Evolutionary conservation across 1,140 invertebrate species (phyloP).

Genomic region (Cecropterus lyciades): DNA sequence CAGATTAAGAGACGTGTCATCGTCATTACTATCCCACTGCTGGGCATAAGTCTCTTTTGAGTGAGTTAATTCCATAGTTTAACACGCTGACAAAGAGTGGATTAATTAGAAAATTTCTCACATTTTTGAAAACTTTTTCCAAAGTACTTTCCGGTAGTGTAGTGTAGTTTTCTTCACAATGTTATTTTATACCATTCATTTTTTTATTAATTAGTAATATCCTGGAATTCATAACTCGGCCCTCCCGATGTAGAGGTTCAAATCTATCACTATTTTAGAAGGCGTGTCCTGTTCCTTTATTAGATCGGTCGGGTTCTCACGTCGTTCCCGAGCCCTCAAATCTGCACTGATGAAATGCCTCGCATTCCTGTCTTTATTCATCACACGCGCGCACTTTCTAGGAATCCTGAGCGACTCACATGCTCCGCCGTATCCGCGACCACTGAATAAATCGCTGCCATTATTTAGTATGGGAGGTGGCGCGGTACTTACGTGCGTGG

Average conservation of each 20-base stretch:
- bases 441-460: constrained; percentile 71
- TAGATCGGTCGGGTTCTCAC: constrained; percentile 64
- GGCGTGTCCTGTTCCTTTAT: constrained; percentile 63
- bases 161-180: no score
- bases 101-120: no score
- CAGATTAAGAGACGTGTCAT: constrained; percentile 12
- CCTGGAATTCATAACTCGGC: no score
- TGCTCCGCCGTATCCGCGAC: constrained; percentile 66
- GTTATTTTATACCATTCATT: no score
- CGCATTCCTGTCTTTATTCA: constrained; percentile 75
- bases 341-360: constrained; percentile 78
- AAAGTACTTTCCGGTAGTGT: no score
- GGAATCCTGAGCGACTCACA: constrained; percentile 69
- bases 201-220: no score
- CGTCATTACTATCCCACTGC: background rate
- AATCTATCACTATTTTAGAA: no score
- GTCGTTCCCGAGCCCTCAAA: constrained; percentile 69
- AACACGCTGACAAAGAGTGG: no score
- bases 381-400: constrained; percentile 77
- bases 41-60: no score
- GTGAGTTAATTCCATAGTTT: no score
- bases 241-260: no score
- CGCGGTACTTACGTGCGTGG: constrained; percentile 61
- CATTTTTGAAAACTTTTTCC: no score
- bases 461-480: constrained; percentile 74